phyloP scores from a whole-genome alignment of 2,797 vertebrate species.

The Melanotaenia pygmaea region DNA sequence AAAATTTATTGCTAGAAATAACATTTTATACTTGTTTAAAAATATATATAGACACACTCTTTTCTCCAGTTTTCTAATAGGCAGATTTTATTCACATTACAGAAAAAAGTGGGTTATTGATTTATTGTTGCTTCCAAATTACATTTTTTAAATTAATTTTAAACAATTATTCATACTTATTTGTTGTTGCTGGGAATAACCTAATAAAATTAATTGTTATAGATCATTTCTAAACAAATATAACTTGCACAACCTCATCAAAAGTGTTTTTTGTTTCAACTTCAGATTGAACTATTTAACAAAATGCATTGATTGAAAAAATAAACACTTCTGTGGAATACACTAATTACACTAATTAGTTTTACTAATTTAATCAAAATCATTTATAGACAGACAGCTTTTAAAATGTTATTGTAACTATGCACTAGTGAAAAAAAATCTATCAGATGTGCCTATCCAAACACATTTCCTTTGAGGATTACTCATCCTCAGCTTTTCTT shows the following conservation, averaged over 20 bases:
- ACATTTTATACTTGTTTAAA: neutral
- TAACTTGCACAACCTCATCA: too few species aligned
- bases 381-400: neutral
- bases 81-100: neutral
- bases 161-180: neutral
- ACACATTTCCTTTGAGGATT: neutral
- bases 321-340: neutral
- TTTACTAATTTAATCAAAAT: neutral
- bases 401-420: neutral
- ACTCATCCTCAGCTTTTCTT: neutral
- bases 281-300: neutral
- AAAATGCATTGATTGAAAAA: neutral
- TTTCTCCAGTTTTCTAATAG: neutral
- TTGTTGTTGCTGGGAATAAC: neutral
- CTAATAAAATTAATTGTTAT: too few species aligned
- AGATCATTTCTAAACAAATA: too few species aligned
- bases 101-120: neutral
- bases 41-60: neutral
- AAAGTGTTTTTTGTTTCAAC: neutral
- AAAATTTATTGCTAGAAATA: neutral
- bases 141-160: neutral
- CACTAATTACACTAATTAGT: neutral
- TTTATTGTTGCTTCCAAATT: neutral
- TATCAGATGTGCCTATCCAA: neutral
- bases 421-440: neutral